These are phyloP conservation scores for Calameuta pallipes DNA, from an alignment of 2,888 invertebrate genomes.

Conservation along the genomic window DNA sequence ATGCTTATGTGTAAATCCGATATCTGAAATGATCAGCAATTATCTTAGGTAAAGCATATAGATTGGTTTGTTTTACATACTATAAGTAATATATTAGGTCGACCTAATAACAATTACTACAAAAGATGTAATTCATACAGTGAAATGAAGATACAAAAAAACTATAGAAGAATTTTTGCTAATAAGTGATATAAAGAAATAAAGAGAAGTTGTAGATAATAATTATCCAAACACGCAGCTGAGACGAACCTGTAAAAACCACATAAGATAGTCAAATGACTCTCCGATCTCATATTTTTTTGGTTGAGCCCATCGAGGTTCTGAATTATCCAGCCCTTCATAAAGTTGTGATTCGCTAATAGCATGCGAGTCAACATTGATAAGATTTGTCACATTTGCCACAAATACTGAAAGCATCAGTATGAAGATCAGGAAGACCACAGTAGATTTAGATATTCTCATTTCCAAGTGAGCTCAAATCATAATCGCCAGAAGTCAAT, in stretches of 20 bases:
- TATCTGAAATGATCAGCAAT: constrained; percentile 71
- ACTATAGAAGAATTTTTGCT: background rate
- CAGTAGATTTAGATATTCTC: constrained; percentile 74
- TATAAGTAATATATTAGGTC: background rate
- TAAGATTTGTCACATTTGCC: constrained; percentile 76
- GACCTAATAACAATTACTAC: background rate
- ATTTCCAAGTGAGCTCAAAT: constrained; percentile 59
- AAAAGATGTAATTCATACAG: constrained; percentile 20
- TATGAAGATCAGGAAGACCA: constrained; percentile 73
- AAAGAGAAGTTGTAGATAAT: background rate
- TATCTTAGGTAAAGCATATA: constrained; percentile 3
- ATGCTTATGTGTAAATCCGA: constrained; percentile 91
- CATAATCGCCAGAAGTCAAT: background rate
- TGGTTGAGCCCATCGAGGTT: constrained; percentile 39
- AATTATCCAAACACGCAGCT: background rate
- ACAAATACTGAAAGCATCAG: constrained; percentile 76
- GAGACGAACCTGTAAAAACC: constrained; percentile 80
- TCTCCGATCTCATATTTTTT: constrained; percentile 67
- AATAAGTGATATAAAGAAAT: background rate
- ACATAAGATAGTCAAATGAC: constrained; percentile 73
- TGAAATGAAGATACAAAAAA: background rate
- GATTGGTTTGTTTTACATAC: constrained; percentile 8
- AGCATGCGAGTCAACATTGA: constrained; percentile 70
- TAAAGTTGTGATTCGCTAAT: constrained; percentile 33
- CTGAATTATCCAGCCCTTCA: constrained; percentile 25